These are phyloP conservation scores for Eremophila alpestris DNA, from an alignment of 2,797 vertebrate genomes.

Conservation along the genomic window DNA sequence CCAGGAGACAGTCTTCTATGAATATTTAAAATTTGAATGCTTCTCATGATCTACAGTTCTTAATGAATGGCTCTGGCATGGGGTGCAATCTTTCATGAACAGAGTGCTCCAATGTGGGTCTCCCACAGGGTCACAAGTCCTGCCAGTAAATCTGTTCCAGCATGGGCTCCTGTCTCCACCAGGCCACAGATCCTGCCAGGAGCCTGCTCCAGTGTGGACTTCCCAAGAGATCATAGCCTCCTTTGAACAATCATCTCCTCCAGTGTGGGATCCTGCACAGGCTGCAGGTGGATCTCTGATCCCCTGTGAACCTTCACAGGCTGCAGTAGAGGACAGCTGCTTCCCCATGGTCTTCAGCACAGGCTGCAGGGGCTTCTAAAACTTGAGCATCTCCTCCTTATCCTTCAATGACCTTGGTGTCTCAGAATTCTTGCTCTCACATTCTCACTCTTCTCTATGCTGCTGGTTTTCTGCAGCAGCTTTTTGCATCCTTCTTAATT, in stretches of 20 bases:
- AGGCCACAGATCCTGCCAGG: neutral
- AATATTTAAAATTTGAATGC: neutral
- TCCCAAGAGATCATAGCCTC: neutral
- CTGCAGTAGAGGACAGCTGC: neutral
- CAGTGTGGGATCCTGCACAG: neutral
- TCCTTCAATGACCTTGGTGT: too few species aligned
- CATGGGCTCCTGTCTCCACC: fast-evolving
- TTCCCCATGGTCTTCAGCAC: fast-evolving
- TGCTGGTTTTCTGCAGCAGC: neutral
- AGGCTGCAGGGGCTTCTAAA: neutral
- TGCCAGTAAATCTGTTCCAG: neutral
- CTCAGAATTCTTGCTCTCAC: neutral
- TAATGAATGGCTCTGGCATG: neutral
- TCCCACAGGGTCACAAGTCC: neutral
- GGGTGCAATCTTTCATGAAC: neutral
- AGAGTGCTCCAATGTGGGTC: neutral
- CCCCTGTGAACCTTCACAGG: neutral
- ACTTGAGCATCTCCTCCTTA: neutral
- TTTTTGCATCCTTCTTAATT: neutral
- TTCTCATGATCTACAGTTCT: neutral
- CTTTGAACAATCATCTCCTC: neutral
- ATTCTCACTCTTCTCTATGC: neutral
- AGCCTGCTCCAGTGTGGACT: neutral
- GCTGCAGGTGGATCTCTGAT: neutral
- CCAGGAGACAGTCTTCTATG: neutral